Percentiles rank a stretch among this genome's conserved stretches.
These are phyloP conservation scores for Ginglymostoma cirratum DNA, from an alignment of 2,113 vertebrate species.

Conservation along the genomic window DNA sequence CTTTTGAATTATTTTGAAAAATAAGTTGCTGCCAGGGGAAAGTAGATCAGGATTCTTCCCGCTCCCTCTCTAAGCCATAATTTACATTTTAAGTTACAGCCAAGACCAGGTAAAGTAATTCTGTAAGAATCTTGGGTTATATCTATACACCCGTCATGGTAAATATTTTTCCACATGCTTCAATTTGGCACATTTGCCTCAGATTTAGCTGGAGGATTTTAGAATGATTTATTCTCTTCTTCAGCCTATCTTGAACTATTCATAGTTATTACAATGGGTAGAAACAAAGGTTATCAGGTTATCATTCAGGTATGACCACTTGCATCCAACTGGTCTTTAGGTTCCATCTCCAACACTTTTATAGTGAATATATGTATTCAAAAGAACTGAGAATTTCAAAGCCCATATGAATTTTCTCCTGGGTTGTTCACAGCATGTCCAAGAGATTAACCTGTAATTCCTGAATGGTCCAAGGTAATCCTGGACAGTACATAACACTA, in stretches of 20 bases:
- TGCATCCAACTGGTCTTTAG: not conserved
- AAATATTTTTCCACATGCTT: not conserved
- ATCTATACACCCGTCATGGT: not conserved
- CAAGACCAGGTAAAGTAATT: not conserved
- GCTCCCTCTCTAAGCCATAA: not conserved
- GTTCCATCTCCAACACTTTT: not conserved
- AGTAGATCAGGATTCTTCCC: not conserved
- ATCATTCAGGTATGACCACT: not conserved
- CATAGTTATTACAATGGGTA: not conserved
- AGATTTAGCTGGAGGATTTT: not conserved
- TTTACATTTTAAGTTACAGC: not conserved
- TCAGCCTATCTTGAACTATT: not conserved
- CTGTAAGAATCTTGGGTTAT: not conserved
- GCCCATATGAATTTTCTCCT: not conserved
- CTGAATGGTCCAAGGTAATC: not conserved
- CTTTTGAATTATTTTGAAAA: not conserved
- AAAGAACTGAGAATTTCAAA: not conserved
- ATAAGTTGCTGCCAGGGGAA: not conserved
- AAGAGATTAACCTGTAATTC: not conserved
- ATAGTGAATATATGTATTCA: not conserved
- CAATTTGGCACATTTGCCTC: not conserved
- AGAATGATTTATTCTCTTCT: not conserved
- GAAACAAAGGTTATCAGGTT: not conserved
- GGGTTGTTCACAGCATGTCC: not conserved
- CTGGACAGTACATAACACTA: not conserved